A percentile compares a stretch with the other conserved stretches of the same genome.
Conservation (phyloP, 2,888 invertebrate genomes). For the Epistrophella euchroma region DNA sequence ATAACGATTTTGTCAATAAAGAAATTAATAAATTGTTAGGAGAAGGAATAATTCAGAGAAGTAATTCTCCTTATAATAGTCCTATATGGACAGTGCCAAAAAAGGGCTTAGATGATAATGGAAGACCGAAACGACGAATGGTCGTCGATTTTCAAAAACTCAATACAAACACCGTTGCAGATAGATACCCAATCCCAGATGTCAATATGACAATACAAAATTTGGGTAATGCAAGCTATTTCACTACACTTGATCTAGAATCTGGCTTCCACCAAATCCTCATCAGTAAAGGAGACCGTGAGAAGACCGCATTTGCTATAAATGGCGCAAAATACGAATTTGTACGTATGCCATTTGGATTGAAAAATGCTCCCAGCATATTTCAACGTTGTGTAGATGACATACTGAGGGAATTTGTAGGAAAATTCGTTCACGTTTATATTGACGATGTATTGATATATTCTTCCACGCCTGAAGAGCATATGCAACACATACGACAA, state of each 20-base stretch:
- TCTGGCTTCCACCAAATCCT: neutral
- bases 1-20: neutral
- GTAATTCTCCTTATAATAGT: neutral
- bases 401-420: no score
- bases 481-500: neutral
- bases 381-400: neutral
- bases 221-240: neutral
- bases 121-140: neutral
- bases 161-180: neutral
- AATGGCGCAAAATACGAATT: constrained; percentile 4
- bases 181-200: neutral
- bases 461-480: neutral
- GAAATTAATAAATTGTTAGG: neutral
- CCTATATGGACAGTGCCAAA: constrained; percentile 1
- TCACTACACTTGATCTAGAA: neutral
- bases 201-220: neutral
- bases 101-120: neutral
- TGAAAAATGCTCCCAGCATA: neutral
- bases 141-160: neutral
- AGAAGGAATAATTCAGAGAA: neutral
- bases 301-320: neutral
- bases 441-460: neutral
- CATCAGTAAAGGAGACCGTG: neutral
- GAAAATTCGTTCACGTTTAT: neutral
- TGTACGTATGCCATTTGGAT: neutral